Evolutionary conservation across 2,113 vertebrate genomes (phyloP).

Genomic region (Harpagus bidentatus): DNA sequence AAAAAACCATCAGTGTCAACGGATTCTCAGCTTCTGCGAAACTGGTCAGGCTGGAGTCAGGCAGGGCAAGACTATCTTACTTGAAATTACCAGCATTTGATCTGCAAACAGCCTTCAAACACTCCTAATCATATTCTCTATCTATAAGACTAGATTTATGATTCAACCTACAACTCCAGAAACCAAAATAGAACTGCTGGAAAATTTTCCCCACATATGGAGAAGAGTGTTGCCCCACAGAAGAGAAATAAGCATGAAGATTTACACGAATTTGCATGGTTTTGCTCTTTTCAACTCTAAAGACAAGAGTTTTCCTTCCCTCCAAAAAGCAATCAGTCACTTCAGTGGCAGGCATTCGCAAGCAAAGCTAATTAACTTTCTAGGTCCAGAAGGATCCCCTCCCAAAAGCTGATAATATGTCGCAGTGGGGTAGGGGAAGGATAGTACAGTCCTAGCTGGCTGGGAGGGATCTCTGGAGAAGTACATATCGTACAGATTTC

Average conservation of each 20-base stretch:
- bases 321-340: neutral
- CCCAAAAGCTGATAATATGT: neutral
- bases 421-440: neutral
- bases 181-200: neutral
- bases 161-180: neutral
- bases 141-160: neutral
- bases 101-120: neutral
- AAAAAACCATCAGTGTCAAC: neutral
- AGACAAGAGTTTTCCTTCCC: neutral
- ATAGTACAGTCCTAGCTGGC: neutral
- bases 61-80: neutral
- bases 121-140: neutral
- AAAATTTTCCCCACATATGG: neutral
- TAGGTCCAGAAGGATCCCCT: neutral
- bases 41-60: neutral
- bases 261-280: neutral
- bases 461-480: slow-evolving; percentile 28
- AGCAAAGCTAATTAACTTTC: slow-evolving; percentile 31
- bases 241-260: neutral
- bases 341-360: neutral
- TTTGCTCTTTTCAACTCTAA: neutral
- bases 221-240: neutral
- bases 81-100: neutral
- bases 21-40: neutral
- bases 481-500: neutral